phyloP scores from a whole-genome alignment of 2,888 invertebrate genomes.

The Hylaea fasciaria region DNA sequence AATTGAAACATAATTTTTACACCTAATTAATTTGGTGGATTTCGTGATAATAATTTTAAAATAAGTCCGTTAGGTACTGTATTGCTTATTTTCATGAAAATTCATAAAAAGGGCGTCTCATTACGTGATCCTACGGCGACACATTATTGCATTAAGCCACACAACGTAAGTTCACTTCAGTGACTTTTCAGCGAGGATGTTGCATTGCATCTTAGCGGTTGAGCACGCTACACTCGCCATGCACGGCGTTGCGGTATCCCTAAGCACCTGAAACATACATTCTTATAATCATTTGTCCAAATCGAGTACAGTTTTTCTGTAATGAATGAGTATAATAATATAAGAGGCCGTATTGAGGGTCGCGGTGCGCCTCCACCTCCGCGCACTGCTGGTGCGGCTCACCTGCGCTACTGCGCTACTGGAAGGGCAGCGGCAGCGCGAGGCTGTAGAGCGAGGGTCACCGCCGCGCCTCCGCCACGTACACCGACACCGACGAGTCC shows the following conservation, averaged over 20 bases:
- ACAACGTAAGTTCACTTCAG: constrained; percentile 3
- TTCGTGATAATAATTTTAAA: too few species aligned
- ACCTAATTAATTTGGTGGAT: too few species aligned
- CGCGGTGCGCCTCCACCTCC: too few species aligned
- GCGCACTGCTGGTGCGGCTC: neutral
- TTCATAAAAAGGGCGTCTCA: too few species aligned
- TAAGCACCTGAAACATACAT: constrained; percentile 2
- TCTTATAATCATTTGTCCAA: neutral
- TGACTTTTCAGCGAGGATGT: constrained; percentile 10
- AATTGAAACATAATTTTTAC: constrained; percentile 2
- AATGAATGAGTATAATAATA: too few species aligned
- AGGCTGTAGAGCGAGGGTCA: constrained; percentile 79
- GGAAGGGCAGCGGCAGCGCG: constrained; percentile 67
- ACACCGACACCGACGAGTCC: constrained; percentile 94
- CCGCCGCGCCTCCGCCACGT: constrained; percentile 88
- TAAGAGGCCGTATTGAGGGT: too few species aligned
- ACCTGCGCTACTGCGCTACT: constrained; percentile 45
- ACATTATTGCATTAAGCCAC: too few species aligned
- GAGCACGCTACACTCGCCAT: neutral
- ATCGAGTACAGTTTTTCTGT: too few species aligned
- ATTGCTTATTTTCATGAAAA: too few species aligned
- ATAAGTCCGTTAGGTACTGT: too few species aligned
- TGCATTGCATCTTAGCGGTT: neutral
- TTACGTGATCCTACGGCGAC: too few species aligned
- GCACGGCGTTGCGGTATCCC: neutral